Evolutionary conservation across 2,113 vertebrate genomes (phyloP).

Genomic region (Theristicus caerulescens): DNA sequence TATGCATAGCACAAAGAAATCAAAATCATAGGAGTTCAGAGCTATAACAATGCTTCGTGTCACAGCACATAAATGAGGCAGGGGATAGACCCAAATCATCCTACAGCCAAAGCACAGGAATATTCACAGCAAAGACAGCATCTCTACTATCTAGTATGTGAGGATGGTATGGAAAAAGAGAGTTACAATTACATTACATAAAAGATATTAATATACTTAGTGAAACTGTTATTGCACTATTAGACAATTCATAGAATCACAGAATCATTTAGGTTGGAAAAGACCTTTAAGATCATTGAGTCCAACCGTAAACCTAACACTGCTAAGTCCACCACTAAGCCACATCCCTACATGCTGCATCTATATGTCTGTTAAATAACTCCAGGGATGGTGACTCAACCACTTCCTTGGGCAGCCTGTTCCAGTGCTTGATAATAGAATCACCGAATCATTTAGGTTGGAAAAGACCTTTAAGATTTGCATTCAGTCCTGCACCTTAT

Average conservation of each 20-base stretch:
- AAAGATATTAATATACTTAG: background rate
- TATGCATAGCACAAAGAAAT: background rate
- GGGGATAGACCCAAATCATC: background rate
- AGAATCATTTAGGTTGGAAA: background rate
- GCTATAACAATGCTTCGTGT: background rate
- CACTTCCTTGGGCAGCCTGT: too few relatives aligned
- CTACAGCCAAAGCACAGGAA: accelerated
- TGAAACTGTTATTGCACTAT: background rate
- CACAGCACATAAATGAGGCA: background rate
- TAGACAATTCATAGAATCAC: background rate
- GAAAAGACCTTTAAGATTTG: background rate
- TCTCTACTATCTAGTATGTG: background rate
- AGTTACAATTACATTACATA: background rate
- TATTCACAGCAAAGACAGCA: background rate
- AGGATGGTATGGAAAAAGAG: background rate
- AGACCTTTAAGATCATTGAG: background rate
- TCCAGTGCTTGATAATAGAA: too few relatives aligned
- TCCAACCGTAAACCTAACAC: background rate
- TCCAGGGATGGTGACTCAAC: too few relatives aligned
- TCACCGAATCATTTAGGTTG: background rate
- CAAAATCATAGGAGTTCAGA: background rate
- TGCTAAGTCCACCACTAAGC: too few relatives aligned
- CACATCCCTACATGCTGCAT: too few relatives aligned
- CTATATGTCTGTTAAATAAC: too few relatives aligned
- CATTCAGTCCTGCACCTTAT: background rate